Base-by-base conservation (phyloP, 1,140 invertebrate species). In the Drosophila sp. region DNA sequence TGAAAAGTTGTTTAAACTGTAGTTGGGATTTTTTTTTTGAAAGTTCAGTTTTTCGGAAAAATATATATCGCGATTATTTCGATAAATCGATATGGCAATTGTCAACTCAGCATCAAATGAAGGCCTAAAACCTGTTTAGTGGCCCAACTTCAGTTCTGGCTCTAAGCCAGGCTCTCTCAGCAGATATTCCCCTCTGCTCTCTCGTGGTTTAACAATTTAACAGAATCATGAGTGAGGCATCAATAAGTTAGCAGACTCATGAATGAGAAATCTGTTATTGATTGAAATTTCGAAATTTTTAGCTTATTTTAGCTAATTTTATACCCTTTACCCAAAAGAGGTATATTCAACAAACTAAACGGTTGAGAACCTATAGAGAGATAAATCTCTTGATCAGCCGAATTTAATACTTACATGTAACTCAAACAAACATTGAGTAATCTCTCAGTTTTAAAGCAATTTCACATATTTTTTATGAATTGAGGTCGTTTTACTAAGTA, bases 221-320 rank as follows among this genome's bases (percentile, higher is more conserved):
- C 44, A 50, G 44, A 27, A 25, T 27, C 25, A 3, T 41, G 40
- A 41, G 11, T 41, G 6, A 41, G 40, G n/a, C 4, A 41, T 41
- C 40, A n/a, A 25, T 27, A 8, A 50, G 41, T 44, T 44, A 44
- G 44, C 44, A 50, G 44, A 27, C 44, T 50, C 40, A 41, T 40
- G 10, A 40, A 40, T 40, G 38, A 40, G 38, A 40, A 11, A 40
- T n/a, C 23, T 50, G 44, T 50, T 50, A 27, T 50, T 27, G 25
- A 10, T 50, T 50, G 44, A 50, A 50, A 10, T 50, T 50, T 27
- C 3, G 2, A 41, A 41, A 41, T n/a, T n/a, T 4, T 41, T 1
- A 11, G 10, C 2, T 8, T 25, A 23, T 25, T 25, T 17, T 17
- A 17, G 5, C 41, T 23, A 1, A 44, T 11, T 4, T 27, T 50